Base-by-base conservation (phyloP, 2,888 invertebrate species). In the Kryphioiulus occultus region DNA sequence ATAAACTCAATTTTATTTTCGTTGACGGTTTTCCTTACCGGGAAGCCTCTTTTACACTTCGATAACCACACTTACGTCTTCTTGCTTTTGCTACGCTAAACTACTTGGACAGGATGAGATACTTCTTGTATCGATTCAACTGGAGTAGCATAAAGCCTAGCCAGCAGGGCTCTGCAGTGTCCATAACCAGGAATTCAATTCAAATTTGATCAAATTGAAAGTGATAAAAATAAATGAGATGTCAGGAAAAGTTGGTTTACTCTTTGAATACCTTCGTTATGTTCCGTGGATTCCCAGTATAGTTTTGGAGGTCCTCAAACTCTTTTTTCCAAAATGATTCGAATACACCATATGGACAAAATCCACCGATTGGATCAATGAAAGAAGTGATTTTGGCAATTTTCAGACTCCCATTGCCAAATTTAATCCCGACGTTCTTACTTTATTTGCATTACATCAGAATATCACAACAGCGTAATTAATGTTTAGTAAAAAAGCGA, bases 1-100 rank as follows among this genome's bases (percentile, higher is more conserved):
- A 68, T 68, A 68, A 68, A 68, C 68, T 68, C 68, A 26, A 68
- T 68, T 68, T 68, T 68, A 68, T 68, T 68, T 68, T 22, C 68
- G 22, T 26, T 26, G 68, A 26, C 68, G 68, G 22, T 17, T 68
- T 68, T 68, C 19, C 68, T 26, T 68, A 26, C 68, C 68, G 10
- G 68, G 26, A 10, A 68, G 22, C 68, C 68, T 68, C 9, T 68
- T 68, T 68, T 68, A 68, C 68, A 68, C 68, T 68, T 19, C 26
- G 68, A 22, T 68, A 68, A 68, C 68, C 68, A 68, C 68, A 10
- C 68, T 68, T 22, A 68, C 68, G 68, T 26, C 26, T 68, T 53
- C 53, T 10, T 47, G 47, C 47, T 47, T 59, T 59, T n/a, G 59
- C 15, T 59, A 59, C 22, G 59, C 15, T 59, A 59, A 59, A 19